phyloP scores from a whole-genome alignment of 2,797 vertebrate species.

The Cryptoblepharus egeriae region DNA sequence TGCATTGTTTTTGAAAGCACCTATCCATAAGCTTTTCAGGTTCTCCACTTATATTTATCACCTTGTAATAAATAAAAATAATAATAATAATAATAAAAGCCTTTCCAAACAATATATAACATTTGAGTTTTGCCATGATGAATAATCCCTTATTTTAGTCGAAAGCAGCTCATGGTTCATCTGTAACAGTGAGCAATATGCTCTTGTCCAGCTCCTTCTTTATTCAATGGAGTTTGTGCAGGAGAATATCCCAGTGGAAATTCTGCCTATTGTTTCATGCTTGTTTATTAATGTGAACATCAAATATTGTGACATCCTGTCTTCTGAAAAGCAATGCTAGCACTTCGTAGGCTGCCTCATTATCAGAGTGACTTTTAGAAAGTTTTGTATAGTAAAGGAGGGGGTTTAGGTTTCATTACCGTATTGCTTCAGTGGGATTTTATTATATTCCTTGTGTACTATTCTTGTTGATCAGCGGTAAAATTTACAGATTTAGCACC shows the following conservation, averaged over 20 bases:
- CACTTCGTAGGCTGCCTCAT: constrained; percentile 28
- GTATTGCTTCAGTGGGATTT: neutral
- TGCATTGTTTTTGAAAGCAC: neutral
- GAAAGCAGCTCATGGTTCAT: neutral
- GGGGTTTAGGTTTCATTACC: neutral
- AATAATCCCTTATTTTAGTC: neutral
- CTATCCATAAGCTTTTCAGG: neutral
- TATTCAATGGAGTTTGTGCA: neutral
- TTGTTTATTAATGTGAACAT: constrained; percentile 58
- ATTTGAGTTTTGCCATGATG: neutral
- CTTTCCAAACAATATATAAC: neutral
- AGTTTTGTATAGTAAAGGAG: constrained; percentile 19
- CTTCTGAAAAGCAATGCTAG: constrained; percentile 51
- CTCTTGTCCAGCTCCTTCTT: neutral
- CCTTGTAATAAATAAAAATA: neutral
- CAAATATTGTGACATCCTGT: constrained; percentile 46
- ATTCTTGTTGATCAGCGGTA: constrained; percentile 48
- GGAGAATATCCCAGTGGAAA: neutral
- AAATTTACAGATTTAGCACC: constrained; percentile 43
- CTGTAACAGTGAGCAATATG: constrained; percentile 3
- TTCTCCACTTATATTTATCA: neutral
- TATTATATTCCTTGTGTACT: constrained; percentile 17
- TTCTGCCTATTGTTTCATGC: constrained; percentile 28
- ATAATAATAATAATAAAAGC: no score
- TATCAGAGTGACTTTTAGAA: constrained; percentile 18